These are phyloP conservation scores for Chelonoidis abingdonii DNA, from an alignment of 2,113 vertebrate species.

Conservation along the genomic window DNA sequence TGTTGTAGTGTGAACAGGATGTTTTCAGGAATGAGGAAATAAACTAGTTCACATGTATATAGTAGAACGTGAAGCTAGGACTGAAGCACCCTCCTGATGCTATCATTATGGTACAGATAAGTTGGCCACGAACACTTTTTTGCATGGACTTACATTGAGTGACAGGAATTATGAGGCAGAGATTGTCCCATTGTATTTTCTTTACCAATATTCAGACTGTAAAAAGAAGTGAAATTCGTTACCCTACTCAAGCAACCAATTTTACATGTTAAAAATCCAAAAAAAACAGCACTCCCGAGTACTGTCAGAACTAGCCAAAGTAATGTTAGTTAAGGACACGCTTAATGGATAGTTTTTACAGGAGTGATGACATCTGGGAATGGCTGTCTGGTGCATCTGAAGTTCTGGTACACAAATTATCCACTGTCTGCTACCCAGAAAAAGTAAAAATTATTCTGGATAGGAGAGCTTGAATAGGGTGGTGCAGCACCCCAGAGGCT, in stretches of 20 bases:
- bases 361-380: not conserved
- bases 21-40: not conserved
- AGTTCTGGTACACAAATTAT: not conserved
- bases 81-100: not conserved
- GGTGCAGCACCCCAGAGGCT: not conserved
- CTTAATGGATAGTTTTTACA: not conserved
- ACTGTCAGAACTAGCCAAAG: not conserved
- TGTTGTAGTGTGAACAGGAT: not conserved
- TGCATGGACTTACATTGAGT: not conserved
- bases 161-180: not conserved
- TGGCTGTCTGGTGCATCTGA: not conserved
- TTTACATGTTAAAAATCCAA: not conserved
- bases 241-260: not conserved
- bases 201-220: not conserved
- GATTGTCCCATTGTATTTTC: too few species aligned
- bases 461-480: not conserved
- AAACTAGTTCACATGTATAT: not conserved
- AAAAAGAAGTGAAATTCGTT: not conserved
- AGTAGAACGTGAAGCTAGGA: not conserved
- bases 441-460: not conserved
- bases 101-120: not conserved
- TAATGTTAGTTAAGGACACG: not conserved
- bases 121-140: not conserved
- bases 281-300: not conserved
- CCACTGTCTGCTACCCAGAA: accelerated